Conservation (phyloP, 2,797 vertebrate species). For the Gouania willdenowi region DNA sequence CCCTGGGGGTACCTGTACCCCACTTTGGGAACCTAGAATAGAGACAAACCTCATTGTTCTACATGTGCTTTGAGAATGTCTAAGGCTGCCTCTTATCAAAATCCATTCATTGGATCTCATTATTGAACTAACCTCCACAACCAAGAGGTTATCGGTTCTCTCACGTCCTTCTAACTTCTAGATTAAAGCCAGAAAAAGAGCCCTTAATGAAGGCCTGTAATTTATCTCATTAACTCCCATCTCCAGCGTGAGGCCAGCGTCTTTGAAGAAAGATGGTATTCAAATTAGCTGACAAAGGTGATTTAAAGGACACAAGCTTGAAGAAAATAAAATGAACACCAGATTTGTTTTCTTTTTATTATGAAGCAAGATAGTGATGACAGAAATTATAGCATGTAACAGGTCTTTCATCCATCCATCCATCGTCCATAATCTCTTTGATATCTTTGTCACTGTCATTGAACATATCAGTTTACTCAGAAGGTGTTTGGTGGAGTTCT, state of each 20-base stretch:
- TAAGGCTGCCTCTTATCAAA: no score
- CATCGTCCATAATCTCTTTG: no score
- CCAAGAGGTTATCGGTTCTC: conserved; percentile 42
- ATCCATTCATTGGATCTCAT: conserved; percentile 35
- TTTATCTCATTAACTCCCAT: conserved; percentile 46
- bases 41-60: no score
- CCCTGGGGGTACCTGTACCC: no score
- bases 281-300: conserved; percentile 38
- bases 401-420: no score
- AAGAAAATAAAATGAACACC: conserved; percentile 8
- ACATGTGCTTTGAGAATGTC: conserved; percentile 2
- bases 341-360: neutral
- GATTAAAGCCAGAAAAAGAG: conserved; percentile 33
- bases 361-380: conserved; percentile 5
- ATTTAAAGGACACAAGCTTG: conserved; percentile 30
- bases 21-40: no score
- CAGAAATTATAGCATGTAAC: neutral
- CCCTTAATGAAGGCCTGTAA: conserved; percentile 36
- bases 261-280: conserved; percentile 39
- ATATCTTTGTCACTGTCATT: no score
- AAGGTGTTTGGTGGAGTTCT: no score
- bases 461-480: no score
- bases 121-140: conserved; percentile 19
- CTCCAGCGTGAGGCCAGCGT: conserved; percentile 22
- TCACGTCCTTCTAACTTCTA: conserved; percentile 16